A percentile compares a stretch with the other conserved stretches of the same genome.
phyloP scores from a whole-genome alignment of 2,888 invertebrate species.

The Clivina fossor region DNA sequence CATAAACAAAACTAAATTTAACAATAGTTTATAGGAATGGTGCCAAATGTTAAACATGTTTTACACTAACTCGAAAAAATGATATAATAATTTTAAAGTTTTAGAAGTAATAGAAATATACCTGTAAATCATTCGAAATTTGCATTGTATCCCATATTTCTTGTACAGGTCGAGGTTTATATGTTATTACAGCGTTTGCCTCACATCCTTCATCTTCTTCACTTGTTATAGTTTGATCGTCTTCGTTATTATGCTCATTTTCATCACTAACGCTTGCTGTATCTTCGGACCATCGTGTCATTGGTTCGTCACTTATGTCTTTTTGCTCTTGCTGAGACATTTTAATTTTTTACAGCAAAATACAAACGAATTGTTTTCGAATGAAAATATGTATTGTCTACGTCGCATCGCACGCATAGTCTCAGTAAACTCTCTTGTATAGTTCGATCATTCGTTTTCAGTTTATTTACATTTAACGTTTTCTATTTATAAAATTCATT shows the following conservation, averaged over 20 bases:
- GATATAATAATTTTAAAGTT: too few species aligned
- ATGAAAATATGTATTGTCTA: too few species aligned
- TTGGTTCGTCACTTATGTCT: slow-evolving; percentile 16
- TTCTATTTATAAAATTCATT: slow-evolving; percentile 29
- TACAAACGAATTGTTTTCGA: too few species aligned
- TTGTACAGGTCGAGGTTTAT: slow-evolving; percentile 43
- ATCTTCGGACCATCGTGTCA: slow-evolving; percentile 53
- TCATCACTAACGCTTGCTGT: slow-evolving; percentile 56
- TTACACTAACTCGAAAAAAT: neutral
- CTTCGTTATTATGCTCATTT: too few species aligned
- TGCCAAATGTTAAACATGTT: too few species aligned
- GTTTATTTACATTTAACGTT: too few species aligned
- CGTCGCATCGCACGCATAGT: too few species aligned
- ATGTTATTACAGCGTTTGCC: slow-evolving; percentile 9
- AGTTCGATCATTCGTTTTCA: too few species aligned
- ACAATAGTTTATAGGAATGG: slow-evolving; percentile 1
- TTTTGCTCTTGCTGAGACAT: slow-evolving; percentile 45
- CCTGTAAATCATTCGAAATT: slow-evolving; percentile 47
- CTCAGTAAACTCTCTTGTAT: too few species aligned
- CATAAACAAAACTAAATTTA: slow-evolving; percentile 15
- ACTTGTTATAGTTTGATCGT: slow-evolving; percentile 16
- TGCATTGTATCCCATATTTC: slow-evolving; percentile 50
- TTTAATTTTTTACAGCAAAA: neutral
- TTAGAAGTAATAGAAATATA: slow-evolving; percentile 36
- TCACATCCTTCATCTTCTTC: slow-evolving; percentile 25